Evolutionary conservation across 2,113 vertebrate species (phyloP).

Genomic region (Mus musculus): GRCm39 chr6:51912001-51912500

Average conservation of each 20-base stretch:
- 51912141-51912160: not conserved
- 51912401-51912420: not conserved
- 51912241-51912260: not conserved
- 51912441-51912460: not conserved
- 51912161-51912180: not conserved
- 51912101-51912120: slow-evolving; percentile 19
- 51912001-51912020: slow-evolving; percentile 31
- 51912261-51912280: not conserved
- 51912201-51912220: not conserved
- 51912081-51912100: slow-evolving; percentile 13
- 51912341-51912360: slow-evolving; percentile 11
- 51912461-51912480: not conserved
- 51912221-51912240: not conserved
- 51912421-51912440: not conserved
- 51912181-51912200: not conserved
- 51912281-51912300: slow-evolving; percentile 1
- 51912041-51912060: slow-evolving; percentile 55
- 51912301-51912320: not conserved
- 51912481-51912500: slow-evolving; percentile 10
- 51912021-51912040: slow-evolving; percentile 64
- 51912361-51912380: slow-evolving; percentile 31
- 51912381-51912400: slow-evolving; percentile 36
- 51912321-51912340: not conserved
- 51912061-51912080: slow-evolving; percentile 51
- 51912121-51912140: slow-evolving; percentile 14